A percentile compares a stretch with the other conserved stretches of the same genome.
Evolutionary conservation across 1,140 invertebrate genomes (phyloP).

Genomic region (Pteromalus puparum): DNA sequence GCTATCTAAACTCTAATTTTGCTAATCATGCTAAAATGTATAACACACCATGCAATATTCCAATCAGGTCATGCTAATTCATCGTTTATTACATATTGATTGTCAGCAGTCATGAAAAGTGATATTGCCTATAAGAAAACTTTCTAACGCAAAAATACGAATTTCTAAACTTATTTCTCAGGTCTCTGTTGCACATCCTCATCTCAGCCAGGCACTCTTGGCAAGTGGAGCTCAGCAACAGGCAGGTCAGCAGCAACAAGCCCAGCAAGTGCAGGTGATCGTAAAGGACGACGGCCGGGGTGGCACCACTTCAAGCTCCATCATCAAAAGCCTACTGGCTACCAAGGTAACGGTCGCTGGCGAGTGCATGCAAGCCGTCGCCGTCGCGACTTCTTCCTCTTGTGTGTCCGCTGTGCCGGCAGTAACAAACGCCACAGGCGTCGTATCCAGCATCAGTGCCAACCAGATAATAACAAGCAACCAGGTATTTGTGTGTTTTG

Average conservation of each 20-base stretch:
- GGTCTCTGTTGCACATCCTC: slow-evolving; percentile 79
- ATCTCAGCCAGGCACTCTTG: slow-evolving; percentile 78
- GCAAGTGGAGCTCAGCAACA: slow-evolving; percentile 73
- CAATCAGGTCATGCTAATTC: neutral
- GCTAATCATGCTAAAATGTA: neutral
- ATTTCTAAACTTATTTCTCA: slow-evolving; percentile 52
- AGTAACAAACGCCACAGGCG: slow-evolving; percentile 76
- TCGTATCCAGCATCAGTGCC: slow-evolving; percentile 75
- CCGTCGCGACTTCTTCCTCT: slow-evolving; percentile 50
- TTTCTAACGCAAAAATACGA: neutral
- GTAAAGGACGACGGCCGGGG: slow-evolving; percentile 68
- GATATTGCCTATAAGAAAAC: neutral
- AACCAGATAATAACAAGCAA: slow-evolving; percentile 76
- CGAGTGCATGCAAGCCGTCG: slow-evolving; percentile 78
- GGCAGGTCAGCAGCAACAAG: slow-evolving; percentile 54
- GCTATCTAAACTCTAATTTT: neutral
- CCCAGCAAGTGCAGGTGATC: slow-evolving; percentile 66
- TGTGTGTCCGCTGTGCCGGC: slow-evolving; percentile 74
- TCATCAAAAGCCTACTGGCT: slow-evolving; percentile 90
- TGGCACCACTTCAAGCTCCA: slow-evolving; percentile 77
- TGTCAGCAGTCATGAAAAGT: neutral
- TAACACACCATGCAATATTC: slow-evolving; percentile 20
- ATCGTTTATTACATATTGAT: no score
- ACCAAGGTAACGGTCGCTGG: slow-evolving; percentile 85
- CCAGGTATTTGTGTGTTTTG: slow-evolving; percentile 71